A percentile compares a stretch with the other conserved stretches of the same genome.
These are phyloP conservation scores for Oscheius sp. DNA, from an alignment of 2,888 invertebrate species.

Conservation along the genomic window DNA sequence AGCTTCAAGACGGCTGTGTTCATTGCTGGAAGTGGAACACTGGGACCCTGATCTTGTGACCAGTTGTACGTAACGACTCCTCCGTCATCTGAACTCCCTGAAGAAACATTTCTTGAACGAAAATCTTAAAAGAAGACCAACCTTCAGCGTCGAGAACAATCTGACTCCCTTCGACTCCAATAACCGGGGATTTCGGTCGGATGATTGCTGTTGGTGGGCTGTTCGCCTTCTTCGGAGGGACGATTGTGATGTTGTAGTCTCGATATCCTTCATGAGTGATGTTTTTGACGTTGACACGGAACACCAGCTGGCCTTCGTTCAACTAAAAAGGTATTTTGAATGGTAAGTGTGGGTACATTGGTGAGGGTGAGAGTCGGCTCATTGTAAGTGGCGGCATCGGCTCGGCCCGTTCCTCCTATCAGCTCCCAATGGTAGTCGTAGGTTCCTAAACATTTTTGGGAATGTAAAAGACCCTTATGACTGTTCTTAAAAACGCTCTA, in stretches of 20 bases:
- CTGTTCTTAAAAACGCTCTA: too few relatives aligned
- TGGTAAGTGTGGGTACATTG: not conserved
- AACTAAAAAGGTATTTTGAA: constrained; percentile 17
- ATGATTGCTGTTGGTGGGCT: constrained; percentile 42
- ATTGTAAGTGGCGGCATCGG: constrained; percentile 28
- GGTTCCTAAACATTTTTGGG: not conserved
- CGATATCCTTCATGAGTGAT: not conserved
- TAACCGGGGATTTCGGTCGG: constrained; percentile 41
- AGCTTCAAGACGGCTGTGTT: constrained; percentile 44
- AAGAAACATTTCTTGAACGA: not conserved
- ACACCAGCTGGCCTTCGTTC: constrained; percentile 25
- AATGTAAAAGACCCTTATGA: too few relatives aligned
- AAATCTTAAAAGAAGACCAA: not conserved
- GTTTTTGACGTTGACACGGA: constrained; percentile 33
- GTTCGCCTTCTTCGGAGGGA: constrained; percentile 37
- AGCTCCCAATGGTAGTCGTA: constrained; percentile 33
- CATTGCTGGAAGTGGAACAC: constrained; percentile 40
- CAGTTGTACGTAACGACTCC: constrained; percentile 44
- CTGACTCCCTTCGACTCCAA: constrained; percentile 41
- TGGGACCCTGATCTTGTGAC: constrained; percentile 44
- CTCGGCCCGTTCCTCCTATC: constrained; percentile 32
- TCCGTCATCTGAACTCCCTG: constrained; percentile 41
- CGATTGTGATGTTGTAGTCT: constrained; percentile 17
- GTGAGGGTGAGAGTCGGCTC: constrained; percentile 11
- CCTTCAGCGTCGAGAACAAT: constrained; percentile 52